Evolutionary conservation across 2,113 vertebrate genomes (phyloP).

Genomic region (Sus scrofa): T2T-Sscrofa CM000824.6:30987501-30988000

Average conservation of each 20-base stretch:
- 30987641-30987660: conserved; percentile 27
- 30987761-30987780: background rate
- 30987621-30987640: background rate
- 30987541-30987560: background rate
- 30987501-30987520: background rate
- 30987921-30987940: too few relatives aligned
- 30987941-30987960: too few relatives aligned
- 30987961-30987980: too few relatives aligned
- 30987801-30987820: too few relatives aligned
- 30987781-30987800: too few relatives aligned
- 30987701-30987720: conserved; percentile 91
- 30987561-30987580: background rate
- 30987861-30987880: too few relatives aligned
- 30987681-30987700: conserved; percentile 92
- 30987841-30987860: too few relatives aligned
- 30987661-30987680: conserved; percentile 88
- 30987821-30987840: too few relatives aligned
- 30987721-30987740: conserved; percentile 62
- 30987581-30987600: background rate
- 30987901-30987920: too few relatives aligned
- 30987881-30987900: too few relatives aligned
- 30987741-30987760: background rate
- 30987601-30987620: background rate
- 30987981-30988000: background rate
- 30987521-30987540: background rate